Base-by-base conservation (phyloP, 2,113 vertebrate genomes). In the Promerops cafer region DNA sequence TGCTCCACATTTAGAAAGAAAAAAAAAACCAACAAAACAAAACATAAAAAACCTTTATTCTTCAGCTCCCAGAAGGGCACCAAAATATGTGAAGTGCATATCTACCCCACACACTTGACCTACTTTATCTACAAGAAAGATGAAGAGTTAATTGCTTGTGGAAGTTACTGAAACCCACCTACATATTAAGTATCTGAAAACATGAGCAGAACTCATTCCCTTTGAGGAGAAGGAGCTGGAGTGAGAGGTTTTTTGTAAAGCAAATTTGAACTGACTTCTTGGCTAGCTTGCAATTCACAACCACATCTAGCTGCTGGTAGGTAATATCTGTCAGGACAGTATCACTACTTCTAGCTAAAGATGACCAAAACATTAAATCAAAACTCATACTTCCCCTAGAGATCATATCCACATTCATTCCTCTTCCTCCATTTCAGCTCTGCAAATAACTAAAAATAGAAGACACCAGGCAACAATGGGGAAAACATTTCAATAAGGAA, bases 151-250 rank as follows among this genome's bases (percentile, higher is more conserved):
- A 74, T 61, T 53, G 30, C 26, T 37, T 40, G 11, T 33, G 26
- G 31, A 87, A 70, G 47, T 61, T 74, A 70, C 56, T 57, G 42
- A 53, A 78, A 78, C 13, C 31, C 63, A 61, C 31, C 50, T 49
- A 61, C 13, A 4, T 22, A 49, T 19, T 59, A 17, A 42, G 31
- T 6, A 61, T 15, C 6, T 20, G 45, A 40, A 91, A 91, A 30
- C 0, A 1, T 2, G 4, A 24, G 9, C n/a, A 80, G 16, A 53
- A 20, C 16, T 81, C 5, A 45, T 3, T 17, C 44, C 23, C 18
- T 78, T 39, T 20, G 18, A 78, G 27, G 2, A 76, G 27, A 61
- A 80, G 8, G 42, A 70, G 52, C 3, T 42, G 37, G 13, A 75
- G 30, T 31, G 8, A 77, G 18, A 68, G 16, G 7, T 6, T 56